phyloP scores from a whole-genome alignment of 2,888 invertebrate species.

The Leptopterna dolabrata region DNA sequence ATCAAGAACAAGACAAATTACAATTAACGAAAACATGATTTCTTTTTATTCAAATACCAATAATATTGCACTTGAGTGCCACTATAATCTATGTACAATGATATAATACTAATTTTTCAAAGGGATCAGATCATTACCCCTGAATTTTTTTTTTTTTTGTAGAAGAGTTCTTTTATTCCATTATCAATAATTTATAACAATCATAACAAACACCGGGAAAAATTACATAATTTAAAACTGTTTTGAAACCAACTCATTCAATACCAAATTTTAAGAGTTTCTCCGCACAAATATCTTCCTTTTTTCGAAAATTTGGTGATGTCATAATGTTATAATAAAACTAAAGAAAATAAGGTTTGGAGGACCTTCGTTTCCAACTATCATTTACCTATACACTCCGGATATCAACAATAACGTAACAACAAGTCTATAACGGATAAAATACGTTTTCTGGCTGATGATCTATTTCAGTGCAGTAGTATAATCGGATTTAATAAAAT shows the following conservation, averaged over 20 bases:
- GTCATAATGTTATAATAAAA: neutral
- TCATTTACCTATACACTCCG: neutral
- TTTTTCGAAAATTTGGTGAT: neutral
- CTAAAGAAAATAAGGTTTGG: neutral
- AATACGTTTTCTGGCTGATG: neutral
- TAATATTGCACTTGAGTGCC: constrained; percentile 47
- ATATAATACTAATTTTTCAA: constrained; percentile 26
- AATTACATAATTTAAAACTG: neutral
- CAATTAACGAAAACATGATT: constrained; percentile 13
- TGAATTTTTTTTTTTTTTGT: neutral
- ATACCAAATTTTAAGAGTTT: neutral
- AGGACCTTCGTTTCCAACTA: neutral
- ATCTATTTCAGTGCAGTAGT: neutral
- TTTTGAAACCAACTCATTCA: neutral
- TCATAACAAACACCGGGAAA: neutral
- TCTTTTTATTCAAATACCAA: constrained; percentile 1
- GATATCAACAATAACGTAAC: neutral
- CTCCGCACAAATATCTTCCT: too few species aligned
- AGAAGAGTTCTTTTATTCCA: neutral
- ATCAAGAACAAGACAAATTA: constrained; percentile 44
- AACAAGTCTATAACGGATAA: neutral
- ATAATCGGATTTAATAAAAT: neutral
- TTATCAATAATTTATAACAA: neutral
- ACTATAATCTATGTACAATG: constrained; percentile 34
- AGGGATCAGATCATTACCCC: neutral